A percentile compares a stretch with the other conserved stretches of the same genome.
phyloP scores from a whole-genome alignment of 2,797 vertebrate genomes.

The Loriculus beryllinus region DNA sequence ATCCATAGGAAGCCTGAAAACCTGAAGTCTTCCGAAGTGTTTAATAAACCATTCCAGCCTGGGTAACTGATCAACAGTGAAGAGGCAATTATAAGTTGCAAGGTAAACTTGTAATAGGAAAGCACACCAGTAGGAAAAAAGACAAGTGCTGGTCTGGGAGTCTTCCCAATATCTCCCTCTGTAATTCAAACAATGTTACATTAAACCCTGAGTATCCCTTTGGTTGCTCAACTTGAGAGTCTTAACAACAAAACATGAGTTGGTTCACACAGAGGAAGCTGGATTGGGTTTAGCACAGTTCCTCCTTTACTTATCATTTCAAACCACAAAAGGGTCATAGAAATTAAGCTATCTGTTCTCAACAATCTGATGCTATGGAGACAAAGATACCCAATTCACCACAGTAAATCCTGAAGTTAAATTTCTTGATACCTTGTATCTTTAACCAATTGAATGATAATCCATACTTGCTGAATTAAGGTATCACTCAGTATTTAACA shows the following conservation, averaged over 20 bases:
- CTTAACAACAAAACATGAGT: background rate
- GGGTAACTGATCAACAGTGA: background rate
- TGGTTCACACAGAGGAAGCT: background rate
- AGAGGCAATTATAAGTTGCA: background rate
- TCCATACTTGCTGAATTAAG: background rate
- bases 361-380: background rate
- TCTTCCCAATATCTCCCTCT: background rate
- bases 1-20: background rate
- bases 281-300: background rate
- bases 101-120: background rate
- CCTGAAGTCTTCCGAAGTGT: background rate
- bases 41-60: background rate
- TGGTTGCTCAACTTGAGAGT: background rate
- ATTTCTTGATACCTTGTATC: background rate
- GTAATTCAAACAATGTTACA: background rate
- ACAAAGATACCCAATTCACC: background rate
- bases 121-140: background rate
- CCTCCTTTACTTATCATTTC: background rate
- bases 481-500: background rate
- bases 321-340: background rate
- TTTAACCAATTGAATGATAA: background rate
- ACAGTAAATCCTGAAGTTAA: background rate
- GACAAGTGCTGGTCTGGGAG: background rate
- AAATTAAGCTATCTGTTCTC: background rate
- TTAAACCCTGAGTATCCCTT: background rate